phyloP scores from a whole-genome alignment of 2,888 invertebrate species.

The Linnaemya vulpina region DNA sequence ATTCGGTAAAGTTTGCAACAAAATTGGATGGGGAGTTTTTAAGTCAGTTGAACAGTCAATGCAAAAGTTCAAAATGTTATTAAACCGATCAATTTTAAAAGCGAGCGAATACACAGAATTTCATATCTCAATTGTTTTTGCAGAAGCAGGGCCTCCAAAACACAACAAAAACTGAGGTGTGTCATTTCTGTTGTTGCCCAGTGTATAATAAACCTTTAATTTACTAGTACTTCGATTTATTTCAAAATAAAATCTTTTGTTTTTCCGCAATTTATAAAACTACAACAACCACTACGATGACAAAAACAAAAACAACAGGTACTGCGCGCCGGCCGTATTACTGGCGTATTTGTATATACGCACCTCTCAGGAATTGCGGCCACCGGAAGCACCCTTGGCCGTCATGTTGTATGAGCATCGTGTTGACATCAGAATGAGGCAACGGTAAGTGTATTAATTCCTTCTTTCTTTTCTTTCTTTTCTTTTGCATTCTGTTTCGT shows the following conservation, averaged over 20 bases:
- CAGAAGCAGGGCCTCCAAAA: too few relatives aligned
- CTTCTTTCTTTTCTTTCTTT: background rate
- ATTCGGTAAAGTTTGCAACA: too few relatives aligned
- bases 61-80: too few relatives aligned
- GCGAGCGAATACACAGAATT: too few relatives aligned
- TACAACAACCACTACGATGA: background rate
- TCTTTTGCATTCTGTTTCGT: background rate
- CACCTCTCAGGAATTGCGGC: constrained; percentile 86
- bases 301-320: constrained; percentile 76
- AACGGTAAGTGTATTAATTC: constrained; percentile 77
- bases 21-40: too few relatives aligned
- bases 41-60: too few relatives aligned
- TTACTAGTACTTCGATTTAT: background rate
- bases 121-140: too few relatives aligned
- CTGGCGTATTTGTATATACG: constrained; percentile 87
- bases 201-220: background rate
- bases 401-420: constrained; percentile 85
- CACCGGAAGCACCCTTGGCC: constrained; percentile 84
- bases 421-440: constrained; percentile 80
- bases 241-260: background rate
- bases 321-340: constrained; percentile 83
- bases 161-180: too few relatives aligned
- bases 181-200: too few relatives aligned
- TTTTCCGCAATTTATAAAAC: background rate
- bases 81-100: too few relatives aligned